Evolutionary conservation across 2,888 invertebrate species (phyloP), one percentile per base, ranked within the genome.

Genomic region (Macrosiphum euphorbiae): DNA sequence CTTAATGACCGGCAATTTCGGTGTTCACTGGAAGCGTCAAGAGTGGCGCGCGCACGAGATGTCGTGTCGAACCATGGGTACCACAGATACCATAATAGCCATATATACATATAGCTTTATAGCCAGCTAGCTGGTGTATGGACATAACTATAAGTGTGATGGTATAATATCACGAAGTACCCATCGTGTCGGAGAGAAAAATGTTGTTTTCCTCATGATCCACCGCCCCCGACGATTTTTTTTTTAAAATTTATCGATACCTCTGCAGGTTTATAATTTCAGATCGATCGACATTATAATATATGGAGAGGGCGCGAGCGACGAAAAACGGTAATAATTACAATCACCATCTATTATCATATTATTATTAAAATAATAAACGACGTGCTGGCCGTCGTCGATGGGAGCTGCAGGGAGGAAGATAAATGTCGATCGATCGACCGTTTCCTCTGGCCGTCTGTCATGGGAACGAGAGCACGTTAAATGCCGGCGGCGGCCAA

Each of bases 391-490:
- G 44, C 44, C 7, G 5, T 0, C 24, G 50, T 50, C 28, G 58
- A 44, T 8, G 88, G 26, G 13, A 20, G 52, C n/a, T n/a, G 87
- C 41, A 0, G 41, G 13, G 55, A 26, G 88, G 26, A 26, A 20
- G 44, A 61, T n/a, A 50, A n/a, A 87, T 87, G 35, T 91, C 52
- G 55, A 91, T 55, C 85, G 91, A 85, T 85, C 91, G 85, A 85
- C 41, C 55, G 85, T 91, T 91, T 91, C 91, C 91, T 84, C 41
- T 50, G 50, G 26, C 35, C 91, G 28, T 92, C 88, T 84, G 67
- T 92, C 92, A 89, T 93, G 92, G 92, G 92, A 93, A 93, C 88
- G 55, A 92, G 92, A 92, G 92, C 92, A 92, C 92, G 92, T 89
- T 93, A 93, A 93, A 93, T 41, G 67, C 88, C 88, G 92, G 44